phyloP scores from a whole-genome alignment of 2,797 vertebrate species.

The Allobates femoralis region DNA sequence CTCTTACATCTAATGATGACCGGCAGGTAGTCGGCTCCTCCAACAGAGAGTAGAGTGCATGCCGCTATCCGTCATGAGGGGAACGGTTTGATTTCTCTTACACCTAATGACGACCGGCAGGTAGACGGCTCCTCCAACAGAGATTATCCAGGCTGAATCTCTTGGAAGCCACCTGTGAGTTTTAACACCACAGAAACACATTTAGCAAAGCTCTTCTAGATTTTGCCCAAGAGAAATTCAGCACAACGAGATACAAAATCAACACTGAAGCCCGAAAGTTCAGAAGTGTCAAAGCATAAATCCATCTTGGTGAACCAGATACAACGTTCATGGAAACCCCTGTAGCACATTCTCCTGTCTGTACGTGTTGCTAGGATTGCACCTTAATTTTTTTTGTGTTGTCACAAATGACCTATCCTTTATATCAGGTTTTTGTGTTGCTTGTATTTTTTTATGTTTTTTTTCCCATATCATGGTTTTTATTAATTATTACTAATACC shows the following conservation, averaged over 20 bases:
- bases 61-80: too few species aligned
- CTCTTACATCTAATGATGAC: too few species aligned
- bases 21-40: too few species aligned
- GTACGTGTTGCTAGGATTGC: background rate
- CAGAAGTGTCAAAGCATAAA: conserved; percentile 20
- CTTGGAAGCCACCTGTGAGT: conserved; percentile 72
- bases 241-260: conserved; percentile 65
- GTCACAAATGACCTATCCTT: too few species aligned
- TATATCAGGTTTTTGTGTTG: too few species aligned
- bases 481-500: too few species aligned
- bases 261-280: conserved; percentile 50
- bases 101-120: background rate
- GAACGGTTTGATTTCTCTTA: background rate
- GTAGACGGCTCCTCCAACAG: background rate
- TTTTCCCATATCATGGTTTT: too few species aligned
- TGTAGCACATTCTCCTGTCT: background rate
- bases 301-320: background rate
- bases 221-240: conserved; percentile 38
- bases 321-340: background rate
- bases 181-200: conserved; percentile 72
- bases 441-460: too few species aligned
- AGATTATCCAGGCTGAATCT: conserved; percentile 37
- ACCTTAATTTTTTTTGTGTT: too few species aligned
- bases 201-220: conserved; percentile 70
- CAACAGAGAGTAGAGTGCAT: too few species aligned